Conservation (phyloP, 2,113 vertebrate genomes). For the Plecturocebus donacophilus region DNA sequence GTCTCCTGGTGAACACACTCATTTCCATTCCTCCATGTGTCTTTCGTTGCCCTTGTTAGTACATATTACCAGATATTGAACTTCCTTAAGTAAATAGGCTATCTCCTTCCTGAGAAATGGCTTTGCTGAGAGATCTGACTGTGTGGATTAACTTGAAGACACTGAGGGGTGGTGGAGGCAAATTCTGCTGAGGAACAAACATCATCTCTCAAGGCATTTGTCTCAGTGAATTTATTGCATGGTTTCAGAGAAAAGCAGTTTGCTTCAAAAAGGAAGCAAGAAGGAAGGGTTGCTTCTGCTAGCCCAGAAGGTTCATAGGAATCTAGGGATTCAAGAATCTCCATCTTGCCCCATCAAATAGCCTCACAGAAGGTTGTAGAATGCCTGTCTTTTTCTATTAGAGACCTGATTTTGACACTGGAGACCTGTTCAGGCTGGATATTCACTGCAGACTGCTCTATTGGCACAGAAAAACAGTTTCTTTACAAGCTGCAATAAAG, state of each 20-base stretch:
- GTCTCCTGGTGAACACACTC: neutral
- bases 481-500: neutral
- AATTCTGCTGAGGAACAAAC: neutral
- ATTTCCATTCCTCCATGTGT: neutral
- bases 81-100: neutral
- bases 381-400: neutral
- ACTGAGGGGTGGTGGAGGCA: neutral
- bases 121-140: neutral
- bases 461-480: neutral
- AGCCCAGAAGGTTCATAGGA: neutral
- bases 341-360: neutral
- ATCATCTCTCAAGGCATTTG: neutral
- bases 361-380: neutral
- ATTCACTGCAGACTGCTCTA: neutral
- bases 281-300: neutral
- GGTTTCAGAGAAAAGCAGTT: neutral
- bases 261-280: neutral
- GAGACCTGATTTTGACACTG: neutral
- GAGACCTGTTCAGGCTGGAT: neutral
- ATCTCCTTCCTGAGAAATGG: neutral
- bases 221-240: neutral
- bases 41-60: neutral
- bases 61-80: neutral
- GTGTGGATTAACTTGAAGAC: neutral
- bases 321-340: neutral